phyloP scores from a whole-genome alignment of 2,113 vertebrate genomes.

The Nothoprocta pentlandii region DNA sequence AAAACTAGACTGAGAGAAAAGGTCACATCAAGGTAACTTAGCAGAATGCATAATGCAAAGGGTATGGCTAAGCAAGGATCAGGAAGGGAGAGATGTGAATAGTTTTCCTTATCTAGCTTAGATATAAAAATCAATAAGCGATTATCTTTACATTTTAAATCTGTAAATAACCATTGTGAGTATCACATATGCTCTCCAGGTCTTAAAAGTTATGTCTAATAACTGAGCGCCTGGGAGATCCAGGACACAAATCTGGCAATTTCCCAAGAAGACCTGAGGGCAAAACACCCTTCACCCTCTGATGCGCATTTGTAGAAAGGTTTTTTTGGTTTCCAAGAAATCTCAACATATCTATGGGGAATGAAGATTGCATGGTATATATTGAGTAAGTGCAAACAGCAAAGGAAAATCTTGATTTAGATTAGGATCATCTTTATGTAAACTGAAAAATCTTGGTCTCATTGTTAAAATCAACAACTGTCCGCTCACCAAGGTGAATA shows the following conservation, averaged over 20 bases:
- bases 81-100: neutral
- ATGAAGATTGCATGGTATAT: neutral
- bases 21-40: neutral
- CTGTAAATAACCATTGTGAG: neutral
- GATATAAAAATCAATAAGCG: neutral
- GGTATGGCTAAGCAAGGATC: neutral
- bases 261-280: neutral
- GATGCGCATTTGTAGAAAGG: neutral
- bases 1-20: neutral
- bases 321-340: neutral
- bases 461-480: neutral
- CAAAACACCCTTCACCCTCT: neutral
- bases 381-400: neutral
- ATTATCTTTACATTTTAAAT: neutral
- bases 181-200: neutral
- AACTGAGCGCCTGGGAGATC: neutral
- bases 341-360: neutral
- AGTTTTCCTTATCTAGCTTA: neutral
- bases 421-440: neutral
- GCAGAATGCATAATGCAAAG: neutral
- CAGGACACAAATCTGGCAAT: neutral
- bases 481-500: neutral
- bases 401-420: neutral
- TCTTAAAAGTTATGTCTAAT: neutral
- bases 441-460: neutral